phyloP scores from a whole-genome alignment of 2,888 invertebrate genomes.

The Catocala sponsa region DNA sequence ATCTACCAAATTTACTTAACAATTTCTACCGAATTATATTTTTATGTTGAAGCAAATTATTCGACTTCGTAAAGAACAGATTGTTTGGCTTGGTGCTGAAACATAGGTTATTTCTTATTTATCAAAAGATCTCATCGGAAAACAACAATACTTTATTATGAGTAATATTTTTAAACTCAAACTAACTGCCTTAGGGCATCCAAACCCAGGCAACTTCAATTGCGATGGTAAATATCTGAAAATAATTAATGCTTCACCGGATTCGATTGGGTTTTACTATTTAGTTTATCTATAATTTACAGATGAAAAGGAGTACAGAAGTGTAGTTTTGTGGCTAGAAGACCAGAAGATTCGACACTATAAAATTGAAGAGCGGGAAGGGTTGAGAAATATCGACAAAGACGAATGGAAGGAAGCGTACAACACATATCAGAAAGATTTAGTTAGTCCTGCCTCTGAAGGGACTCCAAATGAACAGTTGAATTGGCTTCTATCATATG shows the following conservation, averaged over 20 bases:
- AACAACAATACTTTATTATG: conserved; percentile 46
- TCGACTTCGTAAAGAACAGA: neutral
- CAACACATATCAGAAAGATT: conserved; percentile 91
- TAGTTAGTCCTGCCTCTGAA: conserved; percentile 91
- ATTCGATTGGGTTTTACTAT: neutral
- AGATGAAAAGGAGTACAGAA: conserved; percentile 94
- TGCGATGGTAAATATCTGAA: conserved; percentile 88
- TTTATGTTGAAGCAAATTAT: neutral
- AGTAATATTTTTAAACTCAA: conserved; percentile 92
- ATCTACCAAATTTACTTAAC: too few species aligned
- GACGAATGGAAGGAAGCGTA: conserved; percentile 92
- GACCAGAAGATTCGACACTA: conserved; percentile 97
- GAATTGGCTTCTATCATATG: conserved; percentile 95
- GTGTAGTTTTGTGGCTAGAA: conserved; percentile 96
- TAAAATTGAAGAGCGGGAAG: conserved; percentile 93
- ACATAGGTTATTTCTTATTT: conserved; percentile 22
- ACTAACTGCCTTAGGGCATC: conserved; percentile 93
- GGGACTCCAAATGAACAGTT: conserved; percentile 90
- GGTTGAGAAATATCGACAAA: conserved; percentile 90
- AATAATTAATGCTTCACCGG: neutral
- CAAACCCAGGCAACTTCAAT: conserved; percentile 91
- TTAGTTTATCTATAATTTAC: conserved; percentile 48
- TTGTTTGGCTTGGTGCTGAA: conserved; percentile 2
- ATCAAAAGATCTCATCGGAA: conserved; percentile 13
- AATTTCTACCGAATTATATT: neutral